Evolutionary conservation across 2,797 vertebrate genomes (phyloP).

Genomic region (Fundulus diaphanus): DNA sequence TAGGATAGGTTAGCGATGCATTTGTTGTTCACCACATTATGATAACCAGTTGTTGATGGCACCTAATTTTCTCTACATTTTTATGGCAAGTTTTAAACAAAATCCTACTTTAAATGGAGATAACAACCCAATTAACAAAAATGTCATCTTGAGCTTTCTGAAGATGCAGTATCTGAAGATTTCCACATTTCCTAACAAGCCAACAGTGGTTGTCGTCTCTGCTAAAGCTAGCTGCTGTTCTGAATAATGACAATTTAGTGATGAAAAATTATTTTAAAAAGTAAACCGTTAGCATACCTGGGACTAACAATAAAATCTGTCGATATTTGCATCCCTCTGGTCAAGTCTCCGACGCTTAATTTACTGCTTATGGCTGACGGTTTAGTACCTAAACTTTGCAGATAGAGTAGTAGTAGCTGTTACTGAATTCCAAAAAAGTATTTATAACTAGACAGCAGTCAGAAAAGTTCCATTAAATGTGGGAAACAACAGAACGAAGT

Average conservation of each 20-base stretch:
- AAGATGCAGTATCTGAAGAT: background rate
- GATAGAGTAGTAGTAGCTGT: background rate
- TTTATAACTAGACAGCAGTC: background rate
- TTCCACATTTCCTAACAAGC: background rate
- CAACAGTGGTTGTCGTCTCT: no score
- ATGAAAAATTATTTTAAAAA: no score
- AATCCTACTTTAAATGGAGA: background rate
- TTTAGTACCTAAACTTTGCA: background rate
- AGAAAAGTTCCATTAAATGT: no score
- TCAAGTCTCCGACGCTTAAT: background rate
- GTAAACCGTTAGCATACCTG: no score
- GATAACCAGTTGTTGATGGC: background rate
- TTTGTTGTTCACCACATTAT: conserved; percentile 22
- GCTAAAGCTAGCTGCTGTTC: background rate
- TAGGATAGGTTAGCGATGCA: conserved; percentile 74
- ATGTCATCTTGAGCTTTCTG: background rate
- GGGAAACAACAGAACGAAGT: no score
- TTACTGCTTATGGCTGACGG: background rate
- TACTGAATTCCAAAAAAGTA: background rate
- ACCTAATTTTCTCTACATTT: background rate
- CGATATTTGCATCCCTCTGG: background rate
- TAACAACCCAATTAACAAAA: background rate
- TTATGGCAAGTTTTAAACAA: background rate
- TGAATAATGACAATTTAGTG: background rate
- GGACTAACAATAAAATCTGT: background rate